A percentile compares a stretch with the other conserved stretches of the same genome.
These are phyloP conservation scores for Chrysochloris asiatica DNA, from an alignment of 2,113 vertebrate species.

Conservation along the genomic window DNA sequence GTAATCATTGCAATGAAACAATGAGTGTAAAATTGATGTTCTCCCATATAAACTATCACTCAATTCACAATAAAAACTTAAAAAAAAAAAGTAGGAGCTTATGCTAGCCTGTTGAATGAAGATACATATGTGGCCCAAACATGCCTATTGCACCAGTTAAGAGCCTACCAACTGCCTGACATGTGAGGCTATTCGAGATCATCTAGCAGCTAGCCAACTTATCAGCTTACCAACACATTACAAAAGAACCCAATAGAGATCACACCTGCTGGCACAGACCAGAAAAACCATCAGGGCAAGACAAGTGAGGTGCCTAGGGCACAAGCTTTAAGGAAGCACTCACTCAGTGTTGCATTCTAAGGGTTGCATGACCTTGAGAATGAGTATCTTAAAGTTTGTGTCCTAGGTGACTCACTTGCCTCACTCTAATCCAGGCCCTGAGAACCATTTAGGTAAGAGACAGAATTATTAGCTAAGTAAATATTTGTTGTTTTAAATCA, in stretches of 20 bases:
- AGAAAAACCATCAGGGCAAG: not conserved
- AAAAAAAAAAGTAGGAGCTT: too few species aligned
- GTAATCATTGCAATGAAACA: too few species aligned
- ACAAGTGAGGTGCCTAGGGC: not conserved
- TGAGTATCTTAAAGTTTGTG: too few species aligned
- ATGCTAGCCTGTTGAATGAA: not conserved
- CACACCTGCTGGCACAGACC: not conserved
- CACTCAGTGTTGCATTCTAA: not conserved
- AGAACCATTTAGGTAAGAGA: too few species aligned
- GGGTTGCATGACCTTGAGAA: too few species aligned
- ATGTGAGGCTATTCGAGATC: not conserved
- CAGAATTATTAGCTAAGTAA: too few species aligned
- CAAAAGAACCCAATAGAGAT: slow-evolving; percentile 1
- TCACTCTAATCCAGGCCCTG: too few species aligned
- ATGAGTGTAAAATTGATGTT: too few species aligned
- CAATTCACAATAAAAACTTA: too few species aligned
- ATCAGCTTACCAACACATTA: not conserved
- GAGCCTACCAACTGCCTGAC: not conserved
- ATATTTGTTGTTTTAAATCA: too few species aligned
- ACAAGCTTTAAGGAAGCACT: not conserved
- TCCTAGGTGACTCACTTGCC: too few species aligned
- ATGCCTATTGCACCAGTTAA: not conserved
- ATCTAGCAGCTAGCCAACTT: not conserved
- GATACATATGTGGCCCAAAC: not conserved
- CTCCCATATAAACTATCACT: too few species aligned